phyloP scores from a whole-genome alignment of 2,797 vertebrate genomes.

The Glossophaga mutica region DNA sequence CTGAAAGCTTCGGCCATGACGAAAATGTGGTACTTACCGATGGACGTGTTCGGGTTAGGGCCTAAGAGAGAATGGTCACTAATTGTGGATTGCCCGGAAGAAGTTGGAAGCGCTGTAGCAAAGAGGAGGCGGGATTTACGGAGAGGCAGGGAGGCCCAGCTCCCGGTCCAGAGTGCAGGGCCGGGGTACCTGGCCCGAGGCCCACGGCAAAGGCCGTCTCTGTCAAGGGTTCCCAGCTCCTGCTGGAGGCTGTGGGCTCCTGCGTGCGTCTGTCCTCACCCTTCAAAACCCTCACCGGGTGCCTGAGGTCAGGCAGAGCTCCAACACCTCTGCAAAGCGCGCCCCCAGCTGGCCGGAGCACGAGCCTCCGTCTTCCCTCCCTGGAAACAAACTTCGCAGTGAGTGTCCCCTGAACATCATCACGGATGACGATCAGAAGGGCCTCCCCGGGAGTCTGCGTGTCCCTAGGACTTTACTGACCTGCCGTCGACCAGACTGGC shows the following conservation, averaged over 20 bases:
- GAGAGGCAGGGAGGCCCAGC: neutral
- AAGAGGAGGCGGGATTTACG: neutral
- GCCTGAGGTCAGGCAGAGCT: fast-evolving
- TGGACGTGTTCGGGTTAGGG: no score
- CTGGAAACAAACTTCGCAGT: neutral
- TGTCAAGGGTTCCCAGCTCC: no score
- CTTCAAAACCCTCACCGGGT: neutral
- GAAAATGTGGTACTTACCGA: neutral
- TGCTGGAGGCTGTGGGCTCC: neutral
- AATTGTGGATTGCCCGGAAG: neutral
- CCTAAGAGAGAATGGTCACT: neutral
- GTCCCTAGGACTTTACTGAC: neutral
- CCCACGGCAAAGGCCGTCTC: fast-evolving
- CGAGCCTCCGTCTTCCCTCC: no score
- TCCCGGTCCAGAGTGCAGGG: fast-evolving
- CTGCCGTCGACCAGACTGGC: neutral
- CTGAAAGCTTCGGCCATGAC: neutral
- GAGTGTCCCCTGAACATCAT: neutral
- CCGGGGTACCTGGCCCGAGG: fast-evolving
- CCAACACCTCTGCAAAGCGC: neutral
- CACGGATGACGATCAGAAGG: neutral
- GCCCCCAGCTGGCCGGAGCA: neutral
- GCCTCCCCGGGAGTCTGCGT: neutral
- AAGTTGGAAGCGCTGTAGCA: neutral
- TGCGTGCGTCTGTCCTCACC: fast-evolving